These are phyloP conservation scores for Rotaria magnacalcarata DNA, from an alignment of 2,888 invertebrate species.

Conservation along the genomic window DNA sequence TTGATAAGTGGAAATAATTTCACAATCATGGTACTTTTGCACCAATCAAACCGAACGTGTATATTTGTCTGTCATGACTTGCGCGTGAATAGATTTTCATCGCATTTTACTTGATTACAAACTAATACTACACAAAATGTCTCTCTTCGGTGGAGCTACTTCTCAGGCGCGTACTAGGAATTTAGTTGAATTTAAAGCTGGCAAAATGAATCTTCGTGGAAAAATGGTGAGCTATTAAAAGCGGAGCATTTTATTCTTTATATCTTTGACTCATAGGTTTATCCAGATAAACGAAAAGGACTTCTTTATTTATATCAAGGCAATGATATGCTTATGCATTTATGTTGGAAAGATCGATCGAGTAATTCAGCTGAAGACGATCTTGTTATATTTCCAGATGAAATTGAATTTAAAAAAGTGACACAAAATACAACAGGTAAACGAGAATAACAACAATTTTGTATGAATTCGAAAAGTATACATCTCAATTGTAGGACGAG, in stretches of 20 bases:
- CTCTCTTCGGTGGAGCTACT: neutral
- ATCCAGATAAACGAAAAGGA: slow-evolving; percentile 87
- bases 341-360: slow-evolving; percentile 97
- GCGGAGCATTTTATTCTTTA: neutral
- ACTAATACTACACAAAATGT: slow-evolving; percentile 32
- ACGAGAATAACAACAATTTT: neutral
- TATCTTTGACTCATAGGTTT: slow-evolving; percentile 49
- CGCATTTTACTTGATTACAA: too few relatives aligned
- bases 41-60: too few relatives aligned
- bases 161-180: slow-evolving; percentile 32
- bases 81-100: too few relatives aligned
- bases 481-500: slow-evolving; percentile 62
- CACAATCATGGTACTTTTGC: too few relatives aligned
- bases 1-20: too few relatives aligned
- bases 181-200: slow-evolving; percentile 44
- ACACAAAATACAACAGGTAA: slow-evolving; percentile 87
- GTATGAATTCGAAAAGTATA: neutral
- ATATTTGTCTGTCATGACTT: too few relatives aligned
- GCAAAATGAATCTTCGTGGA: slow-evolving; percentile 42
- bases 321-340: slow-evolving; percentile 94
- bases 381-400: slow-evolving; percentile 94
- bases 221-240: slow-evolving; percentile 24
- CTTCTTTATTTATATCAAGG: slow-evolving; percentile 87
- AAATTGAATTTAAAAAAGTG: slow-evolving; percentile 90
- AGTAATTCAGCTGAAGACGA: slow-evolving; percentile 80